Percentiles rank a stretch among this genome's conserved stretches.
These are phyloP conservation scores for Drosophila teissieri DNA, from an alignment of 1,140 invertebrate species.

Conservation along the genomic window DNA sequence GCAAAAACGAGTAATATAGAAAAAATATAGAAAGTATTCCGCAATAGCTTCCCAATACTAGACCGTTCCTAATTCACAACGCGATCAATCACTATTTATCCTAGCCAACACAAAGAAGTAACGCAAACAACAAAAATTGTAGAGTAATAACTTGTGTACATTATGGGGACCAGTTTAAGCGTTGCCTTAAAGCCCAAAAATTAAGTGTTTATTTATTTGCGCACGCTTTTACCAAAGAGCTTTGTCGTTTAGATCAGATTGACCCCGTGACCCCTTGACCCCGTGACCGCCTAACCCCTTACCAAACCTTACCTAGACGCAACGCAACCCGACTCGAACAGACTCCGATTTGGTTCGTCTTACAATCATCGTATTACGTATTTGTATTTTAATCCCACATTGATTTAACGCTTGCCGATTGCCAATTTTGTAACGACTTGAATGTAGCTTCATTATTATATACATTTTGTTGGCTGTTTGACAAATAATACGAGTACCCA, in stretches of 20 bases:
- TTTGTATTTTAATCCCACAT: slow-evolving; percentile 14
- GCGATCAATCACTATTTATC: slow-evolving; percentile 39
- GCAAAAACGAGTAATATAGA: background rate
- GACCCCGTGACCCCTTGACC: slow-evolving; percentile 5
- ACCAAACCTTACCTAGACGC: background rate
- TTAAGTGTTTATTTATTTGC: slow-evolving; percentile 37
- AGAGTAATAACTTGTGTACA: slow-evolving; percentile 49
- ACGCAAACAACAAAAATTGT: slow-evolving; percentile 45
- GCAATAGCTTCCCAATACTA: slow-evolving; percentile 14
- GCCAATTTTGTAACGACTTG: slow-evolving; percentile 66
- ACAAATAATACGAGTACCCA: slow-evolving; percentile 65
- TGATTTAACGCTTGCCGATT: slow-evolving; percentile 58
- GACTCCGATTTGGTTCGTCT: slow-evolving; percentile 26
- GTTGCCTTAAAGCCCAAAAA: slow-evolving; percentile 63
- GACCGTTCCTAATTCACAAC: slow-evolving; percentile 23
- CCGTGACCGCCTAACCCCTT: slow-evolving; percentile 2
- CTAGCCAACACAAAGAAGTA: slow-evolving; percentile 26
- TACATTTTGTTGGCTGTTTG: slow-evolving; percentile 83
- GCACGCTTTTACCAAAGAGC: slow-evolving; percentile 44
- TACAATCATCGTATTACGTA: slow-evolving; percentile 29
- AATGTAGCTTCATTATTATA: slow-evolving; percentile 78
- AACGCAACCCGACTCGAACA: slow-evolving; percentile 40
- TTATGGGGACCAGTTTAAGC: slow-evolving; percentile 78
- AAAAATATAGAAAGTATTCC: too few species aligned
- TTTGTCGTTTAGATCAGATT: slow-evolving; percentile 39